phyloP scores from a whole-genome alignment of 2,797 vertebrate genomes.

The Sebastes hopkinsi region DNA sequence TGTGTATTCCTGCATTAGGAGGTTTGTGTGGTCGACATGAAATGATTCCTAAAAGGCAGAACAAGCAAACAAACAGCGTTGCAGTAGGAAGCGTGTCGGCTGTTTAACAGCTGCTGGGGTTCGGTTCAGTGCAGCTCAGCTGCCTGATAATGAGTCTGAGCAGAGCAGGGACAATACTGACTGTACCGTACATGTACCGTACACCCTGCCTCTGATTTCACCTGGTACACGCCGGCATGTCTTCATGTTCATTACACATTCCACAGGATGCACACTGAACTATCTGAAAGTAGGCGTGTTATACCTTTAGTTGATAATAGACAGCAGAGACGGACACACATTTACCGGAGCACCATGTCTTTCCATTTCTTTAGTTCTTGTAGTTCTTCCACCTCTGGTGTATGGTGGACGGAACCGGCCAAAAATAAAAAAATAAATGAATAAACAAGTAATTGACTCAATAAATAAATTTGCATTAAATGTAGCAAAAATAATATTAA shows the following conservation, averaged over 20 bases:
- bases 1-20: slow-evolving; percentile 14
- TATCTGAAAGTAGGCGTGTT: neutral
- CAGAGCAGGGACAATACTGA: slow-evolving; percentile 14
- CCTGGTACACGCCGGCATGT: neutral
- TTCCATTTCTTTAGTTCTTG: neutral
- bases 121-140: slow-evolving; percentile 61
- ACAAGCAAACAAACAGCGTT: slow-evolving; percentile 64
- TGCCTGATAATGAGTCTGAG: slow-evolving; percentile 36
- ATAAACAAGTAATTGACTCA: too few species aligned
- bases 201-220: slow-evolving; percentile 37
- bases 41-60: slow-evolving; percentile 57
- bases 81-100: slow-evolving; percentile 58
- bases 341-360: neutral
- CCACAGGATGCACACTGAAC: neutral
- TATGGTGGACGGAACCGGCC: too few species aligned
- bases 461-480: too few species aligned
- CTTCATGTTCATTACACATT: neutral
- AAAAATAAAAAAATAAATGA: too few species aligned
- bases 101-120: slow-evolving; percentile 59
- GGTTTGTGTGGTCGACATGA: slow-evolving; percentile 47
- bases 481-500: too few species aligned
- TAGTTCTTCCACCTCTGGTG: too few species aligned
- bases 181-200: slow-evolving; percentile 1
- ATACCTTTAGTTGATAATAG: neutral
- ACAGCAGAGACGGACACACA: neutral